Evolutionary conservation across 2,797 vertebrate species (phyloP).

Genomic region (Alectoris magna): DNA sequence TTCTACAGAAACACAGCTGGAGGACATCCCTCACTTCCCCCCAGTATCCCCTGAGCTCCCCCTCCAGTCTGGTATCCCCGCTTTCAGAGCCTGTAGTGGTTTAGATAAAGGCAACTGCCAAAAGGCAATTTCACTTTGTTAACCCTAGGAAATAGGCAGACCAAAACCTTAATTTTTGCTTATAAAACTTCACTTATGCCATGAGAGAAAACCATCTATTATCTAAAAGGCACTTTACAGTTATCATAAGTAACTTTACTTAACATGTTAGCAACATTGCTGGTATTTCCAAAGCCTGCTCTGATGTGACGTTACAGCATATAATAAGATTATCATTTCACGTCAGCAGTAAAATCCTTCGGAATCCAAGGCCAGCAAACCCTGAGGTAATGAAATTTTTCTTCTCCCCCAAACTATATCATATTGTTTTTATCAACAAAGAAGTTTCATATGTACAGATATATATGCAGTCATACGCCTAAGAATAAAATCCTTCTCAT

Average conservation of each 20-base stretch:
- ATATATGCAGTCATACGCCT: neutral
- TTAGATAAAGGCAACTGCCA: slow-evolving; percentile 44
- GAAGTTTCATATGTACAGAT: neutral
- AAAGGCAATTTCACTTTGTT: slow-evolving; percentile 26
- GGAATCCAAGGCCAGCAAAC: neutral
- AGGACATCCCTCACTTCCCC: slow-evolving; percentile 38
- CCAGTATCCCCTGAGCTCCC: neutral
- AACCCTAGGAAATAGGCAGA: slow-evolving; percentile 8
- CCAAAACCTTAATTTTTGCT: slow-evolving; percentile 16
- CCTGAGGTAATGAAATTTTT: neutral
- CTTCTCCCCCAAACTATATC: neutral
- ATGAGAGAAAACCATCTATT: slow-evolving; percentile 33
- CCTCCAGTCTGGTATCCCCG: neutral
- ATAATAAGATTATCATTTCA: slow-evolving; percentile 46
- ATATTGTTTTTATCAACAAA: neutral
- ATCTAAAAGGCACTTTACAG: slow-evolving; percentile 26
- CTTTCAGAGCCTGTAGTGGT: neutral
- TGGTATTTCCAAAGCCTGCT: slow-evolving; percentile 15
- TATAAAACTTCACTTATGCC: slow-evolving; percentile 11
- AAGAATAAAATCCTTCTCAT: neutral
- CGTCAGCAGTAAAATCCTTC: slow-evolving; percentile 22
- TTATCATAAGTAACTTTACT: slow-evolving; percentile 1
- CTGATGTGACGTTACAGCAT: neutral
- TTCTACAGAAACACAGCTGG: slow-evolving; percentile 50
- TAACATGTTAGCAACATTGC: neutral